Percentiles rank a stretch among this genome's conserved stretches.
Evolutionary conservation across 2,888 invertebrate genomes (phyloP).

Genomic region (Drosophila melanocephala): DNA sequence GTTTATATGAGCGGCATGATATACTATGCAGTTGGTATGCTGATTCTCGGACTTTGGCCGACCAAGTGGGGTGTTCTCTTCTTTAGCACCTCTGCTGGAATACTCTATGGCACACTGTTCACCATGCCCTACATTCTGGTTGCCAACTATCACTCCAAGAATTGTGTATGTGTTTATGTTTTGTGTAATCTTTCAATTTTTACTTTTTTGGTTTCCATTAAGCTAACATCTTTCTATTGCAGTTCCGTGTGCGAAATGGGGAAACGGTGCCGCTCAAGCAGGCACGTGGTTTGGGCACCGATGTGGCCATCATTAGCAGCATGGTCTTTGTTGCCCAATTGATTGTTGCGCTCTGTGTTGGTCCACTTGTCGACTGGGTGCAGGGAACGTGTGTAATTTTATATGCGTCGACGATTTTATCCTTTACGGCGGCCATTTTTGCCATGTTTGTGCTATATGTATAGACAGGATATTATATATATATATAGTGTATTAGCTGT

Average conservation of each 20-base stretch:
- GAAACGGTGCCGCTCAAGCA: slow-evolving; percentile 84
- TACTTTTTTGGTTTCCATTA: neutral
- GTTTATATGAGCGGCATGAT: slow-evolving; percentile 85
- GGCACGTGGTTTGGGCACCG: slow-evolving; percentile 85
- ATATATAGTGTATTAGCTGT: slow-evolving; percentile 12
- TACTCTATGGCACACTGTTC: slow-evolving; percentile 85
- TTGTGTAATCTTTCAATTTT: neutral
- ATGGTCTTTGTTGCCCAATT: slow-evolving; percentile 85
- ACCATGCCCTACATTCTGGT: slow-evolving; percentile 85
- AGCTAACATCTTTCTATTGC: slow-evolving; percentile 13
- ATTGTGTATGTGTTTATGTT: slow-evolving; percentile 82
- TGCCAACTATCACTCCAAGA: slow-evolving; percentile 85
- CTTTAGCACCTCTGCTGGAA: slow-evolving; percentile 85
- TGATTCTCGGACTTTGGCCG: slow-evolving; percentile 84
- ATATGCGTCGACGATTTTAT: slow-evolving; percentile 84
- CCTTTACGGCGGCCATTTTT: slow-evolving; percentile 84
- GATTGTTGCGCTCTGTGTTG: slow-evolving; percentile 84
- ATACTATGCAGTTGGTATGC: slow-evolving; percentile 85
- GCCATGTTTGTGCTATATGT: slow-evolving; percentile 85
- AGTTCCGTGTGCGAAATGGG: slow-evolving; percentile 83
- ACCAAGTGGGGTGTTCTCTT: slow-evolving; percentile 84
- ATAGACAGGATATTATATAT: slow-evolving; percentile 37
- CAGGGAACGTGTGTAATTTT: slow-evolving; percentile 84
- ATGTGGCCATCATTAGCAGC: slow-evolving; percentile 85
- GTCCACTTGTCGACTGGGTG: slow-evolving; percentile 83